Evolutionary conservation across 2,888 invertebrate species (phyloP), one percentile per base, ranked within the genome.

Genomic region (Mantis religiosa): DNA sequence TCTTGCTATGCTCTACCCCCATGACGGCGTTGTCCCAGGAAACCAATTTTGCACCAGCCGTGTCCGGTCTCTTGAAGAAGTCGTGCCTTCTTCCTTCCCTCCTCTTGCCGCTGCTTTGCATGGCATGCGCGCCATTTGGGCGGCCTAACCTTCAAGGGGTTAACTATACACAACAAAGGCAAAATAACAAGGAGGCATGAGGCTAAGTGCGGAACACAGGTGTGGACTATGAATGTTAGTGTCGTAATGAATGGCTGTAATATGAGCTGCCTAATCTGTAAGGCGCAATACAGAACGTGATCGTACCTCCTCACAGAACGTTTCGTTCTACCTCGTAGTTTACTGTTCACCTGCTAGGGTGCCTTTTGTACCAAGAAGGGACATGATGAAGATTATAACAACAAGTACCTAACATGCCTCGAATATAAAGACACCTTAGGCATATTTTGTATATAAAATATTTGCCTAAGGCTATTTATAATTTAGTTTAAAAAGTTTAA

Each of bases 1-100:
- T 71, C 54, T 71, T 71, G 54, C 54, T 54, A 14, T 71, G 2
- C 54, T 54, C 54, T 71, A 71, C 54, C 54, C 54, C 54, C 6
- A 71, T 71, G 54, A 71, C 54, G 54, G 20, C 25, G 54, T 71
- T 71, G 54, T 71, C 34, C 41, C 28, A 30, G 82, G 82, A 87
- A 87, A 87, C 87, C 87, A 87, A 87, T 87, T 87, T 87, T n/a
- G 34, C 34, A 30, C 87, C 87, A 87, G 87, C 87, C 87, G 87
- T 87, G 87, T 87, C 87, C 87, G 82, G 30, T 82, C 82, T 28
- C 34, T 82, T 47, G 41, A 87, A 87, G 87, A 87, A 82, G 87
- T 82, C 82, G 41, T 25, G 14, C 34, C 20, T 86, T 86, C 86
- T 25, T 27, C 81, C 25, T 71, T 47, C 47, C 27, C 54, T 81